Percentiles rank a stretch among this genome's conserved stretches.
phyloP scores from a whole-genome alignment of 2,888 invertebrate species.

The Drosophila phalerata region DNA sequence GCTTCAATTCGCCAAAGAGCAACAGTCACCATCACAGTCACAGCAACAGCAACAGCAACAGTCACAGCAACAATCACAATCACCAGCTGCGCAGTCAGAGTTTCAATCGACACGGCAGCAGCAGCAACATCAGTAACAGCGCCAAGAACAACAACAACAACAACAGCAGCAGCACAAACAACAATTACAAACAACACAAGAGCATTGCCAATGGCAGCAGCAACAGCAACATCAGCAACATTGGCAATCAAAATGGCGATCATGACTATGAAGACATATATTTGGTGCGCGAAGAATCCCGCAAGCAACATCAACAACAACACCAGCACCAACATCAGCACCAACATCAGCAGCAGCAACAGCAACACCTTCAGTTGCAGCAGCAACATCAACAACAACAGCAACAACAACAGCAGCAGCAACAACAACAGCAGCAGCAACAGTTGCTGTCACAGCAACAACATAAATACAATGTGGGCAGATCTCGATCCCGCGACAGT shows the following conservation, averaged over 20 bases:
- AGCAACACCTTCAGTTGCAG: constrained; percentile 48
- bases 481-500: constrained; percentile 89
- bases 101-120: constrained; percentile 60
- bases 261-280: constrained; percentile 95
- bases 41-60: constrained; percentile 49
- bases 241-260: constrained; percentile 84
- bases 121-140: constrained; percentile 38
- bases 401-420: constrained; percentile 66
- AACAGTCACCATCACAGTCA: constrained; percentile 76
- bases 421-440: constrained; percentile 43
- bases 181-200: constrained; percentile 51
- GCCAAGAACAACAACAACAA: constrained; percentile 30
- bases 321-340: constrained; percentile 50
- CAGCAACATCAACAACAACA: constrained; percentile 50
- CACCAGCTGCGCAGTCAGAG: constrained; percentile 70
- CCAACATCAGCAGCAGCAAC: constrained; percentile 40
- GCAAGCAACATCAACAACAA: constrained; percentile 75
- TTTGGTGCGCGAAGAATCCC: constrained; percentile 88
- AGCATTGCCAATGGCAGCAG: constrained; percentile 35
- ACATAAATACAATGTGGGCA: constrained; percentile 83
- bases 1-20: constrained; percentile 83
- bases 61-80: constrained; percentile 45
- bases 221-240: constrained; percentile 58
- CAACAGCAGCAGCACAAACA: constrained; percentile 44
- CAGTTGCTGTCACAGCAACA: constrained; percentile 66